phyloP scores from a whole-genome alignment of 2,888 invertebrate species.

The Cephus pulcher region DNA sequence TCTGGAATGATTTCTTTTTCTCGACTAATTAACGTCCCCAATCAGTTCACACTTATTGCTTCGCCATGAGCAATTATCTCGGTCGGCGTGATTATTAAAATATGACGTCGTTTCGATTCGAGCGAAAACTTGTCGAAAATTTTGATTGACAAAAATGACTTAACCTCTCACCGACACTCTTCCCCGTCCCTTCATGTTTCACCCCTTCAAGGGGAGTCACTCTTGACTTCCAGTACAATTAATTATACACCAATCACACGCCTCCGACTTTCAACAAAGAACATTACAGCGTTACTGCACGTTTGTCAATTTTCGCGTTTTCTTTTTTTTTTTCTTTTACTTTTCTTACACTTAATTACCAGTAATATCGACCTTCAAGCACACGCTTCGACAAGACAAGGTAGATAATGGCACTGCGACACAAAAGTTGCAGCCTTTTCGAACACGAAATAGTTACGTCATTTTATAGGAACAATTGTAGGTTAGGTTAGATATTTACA shows the following conservation, averaged over 20 bases:
- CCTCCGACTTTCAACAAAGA: neutral
- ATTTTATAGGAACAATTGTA: neutral
- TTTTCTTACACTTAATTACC: neutral
- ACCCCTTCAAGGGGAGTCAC: neutral
- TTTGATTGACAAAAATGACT: neutral
- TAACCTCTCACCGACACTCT: neutral
- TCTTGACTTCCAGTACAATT: neutral
- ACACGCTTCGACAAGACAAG: neutral
- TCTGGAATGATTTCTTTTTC: neutral
- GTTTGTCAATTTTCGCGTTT: neutral
- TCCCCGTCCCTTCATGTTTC: neutral
- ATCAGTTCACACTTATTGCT: neutral
- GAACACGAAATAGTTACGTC: neutral
- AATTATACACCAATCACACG: neutral
- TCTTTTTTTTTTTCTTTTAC: neutral
- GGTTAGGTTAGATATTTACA: neutral
- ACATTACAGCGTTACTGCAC: neutral
- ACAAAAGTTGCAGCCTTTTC: neutral
- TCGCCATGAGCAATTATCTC: conserved; percentile 4
- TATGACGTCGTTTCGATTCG: neutral
- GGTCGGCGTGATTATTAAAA: neutral
- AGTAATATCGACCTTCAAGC: neutral
- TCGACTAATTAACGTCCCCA: neutral
- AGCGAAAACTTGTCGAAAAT: neutral
- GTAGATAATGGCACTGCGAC: neutral